Base-by-base conservation (phyloP, 2,113 vertebrate genomes). In the Mystacornis crossleyi region DNA sequence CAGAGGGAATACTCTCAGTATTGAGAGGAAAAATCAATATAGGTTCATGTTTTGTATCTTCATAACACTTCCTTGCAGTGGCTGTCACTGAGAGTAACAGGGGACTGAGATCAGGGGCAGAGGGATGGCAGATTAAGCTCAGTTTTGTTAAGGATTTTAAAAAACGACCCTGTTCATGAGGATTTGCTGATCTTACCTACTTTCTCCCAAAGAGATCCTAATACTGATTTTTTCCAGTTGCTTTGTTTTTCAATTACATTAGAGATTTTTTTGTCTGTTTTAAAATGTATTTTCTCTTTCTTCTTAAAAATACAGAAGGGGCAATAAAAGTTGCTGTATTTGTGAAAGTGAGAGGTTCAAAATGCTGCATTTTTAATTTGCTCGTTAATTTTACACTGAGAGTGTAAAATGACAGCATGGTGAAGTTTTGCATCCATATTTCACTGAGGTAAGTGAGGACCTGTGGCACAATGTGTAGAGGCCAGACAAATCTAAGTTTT, bases 1-100 rank as follows among this genome's bases (percentile, higher is more conserved):
- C 47, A 62, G 47, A 34, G 58, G 92, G 54, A 94, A 62, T 55
- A 18, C 60, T 62, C 33, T 40, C 33, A 51, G 16, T 54, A 34
- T 67, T 87, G 70, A 94, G 81, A 88, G 62, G 50, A 86, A 91
- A 85, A 96, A 91, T 93, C 87, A 80, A 55, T 86, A 69, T 4
- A 57, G 62, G 48, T 81, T 91, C 57, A 43, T 64, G 58, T 83
- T 88, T 58, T 69, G 25, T 82, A 9, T 51, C 79, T 91, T 93
- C 48, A 5, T 53, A 67, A 67, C 34, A 9, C 50, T 70, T 90
- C 29, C 69, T 72, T 54, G 58, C 34, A 42, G 17, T 10, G 74
- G 25, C 81, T 94, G 74, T 79, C 83, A 69, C 89, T 65, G 81
- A n/a, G 58, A 70, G 70, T 61, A 43, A 61, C 0, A 0, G 55